These are phyloP conservation scores for Apodemia duryi DNA, from an alignment of 2,888 invertebrate species.

Conservation along the genomic window DNA sequence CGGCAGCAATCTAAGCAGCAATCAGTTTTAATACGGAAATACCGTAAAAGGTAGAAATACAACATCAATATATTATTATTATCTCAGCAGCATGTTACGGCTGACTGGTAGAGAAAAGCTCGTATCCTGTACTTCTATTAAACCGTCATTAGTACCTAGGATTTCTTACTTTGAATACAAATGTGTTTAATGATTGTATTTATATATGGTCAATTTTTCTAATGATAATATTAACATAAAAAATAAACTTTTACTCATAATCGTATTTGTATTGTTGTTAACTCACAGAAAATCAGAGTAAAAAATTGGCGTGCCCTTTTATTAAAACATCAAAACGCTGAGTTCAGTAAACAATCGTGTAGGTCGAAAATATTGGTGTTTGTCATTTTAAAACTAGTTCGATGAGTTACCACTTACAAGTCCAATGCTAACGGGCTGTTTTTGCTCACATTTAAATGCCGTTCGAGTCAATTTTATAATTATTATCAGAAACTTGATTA, in stretches of 20 bases:
- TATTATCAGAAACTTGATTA: constrained; percentile 30
- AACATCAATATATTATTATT: constrained; percentile 14
- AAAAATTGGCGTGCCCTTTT: background rate
- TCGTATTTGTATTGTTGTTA: background rate
- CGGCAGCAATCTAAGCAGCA: constrained; percentile 23
- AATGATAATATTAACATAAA: background rate
- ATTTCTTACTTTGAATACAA: constrained; percentile 1
- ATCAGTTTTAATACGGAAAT: constrained; percentile 16
- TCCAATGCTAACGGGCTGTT: constrained; percentile 23
- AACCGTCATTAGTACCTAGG: background rate
- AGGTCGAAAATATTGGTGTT: constrained; percentile 28
- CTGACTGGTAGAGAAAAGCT: constrained; percentile 1
- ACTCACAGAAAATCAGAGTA: background rate
- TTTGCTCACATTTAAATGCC: constrained; percentile 40
- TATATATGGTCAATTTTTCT: no score
- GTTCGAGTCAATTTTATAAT: constrained; percentile 42
- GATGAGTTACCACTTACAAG: constrained; percentile 24
- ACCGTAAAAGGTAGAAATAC: constrained; percentile 14
- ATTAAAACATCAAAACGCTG: constrained; percentile 4
- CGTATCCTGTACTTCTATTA: background rate
- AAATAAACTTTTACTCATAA: background rate
- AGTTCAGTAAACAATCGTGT: constrained; percentile 24
- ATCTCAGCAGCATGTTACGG: background rate
- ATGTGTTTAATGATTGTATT: background rate
- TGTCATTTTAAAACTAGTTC: constrained; percentile 27